phyloP scores from a whole-genome alignment of 2,797 vertebrate genomes.

The Mus minutoides region DNA sequence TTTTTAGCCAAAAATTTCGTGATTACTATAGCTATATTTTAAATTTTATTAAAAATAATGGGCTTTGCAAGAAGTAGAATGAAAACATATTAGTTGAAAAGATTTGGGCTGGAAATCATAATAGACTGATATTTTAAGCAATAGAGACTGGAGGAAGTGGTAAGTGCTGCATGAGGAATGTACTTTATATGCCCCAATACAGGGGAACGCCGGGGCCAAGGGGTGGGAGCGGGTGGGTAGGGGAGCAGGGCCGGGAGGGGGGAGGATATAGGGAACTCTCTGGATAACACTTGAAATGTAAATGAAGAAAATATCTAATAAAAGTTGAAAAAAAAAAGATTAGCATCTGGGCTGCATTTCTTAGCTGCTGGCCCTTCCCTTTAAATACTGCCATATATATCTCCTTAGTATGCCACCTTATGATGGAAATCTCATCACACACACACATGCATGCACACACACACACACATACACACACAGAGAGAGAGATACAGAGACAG shows the following conservation, averaged over 20 bases:
- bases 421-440: neutral
- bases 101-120: neutral
- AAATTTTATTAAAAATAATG: conserved; percentile 13
- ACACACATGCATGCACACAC: neutral
- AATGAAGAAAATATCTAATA: too few relatives aligned
- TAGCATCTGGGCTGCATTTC: neutral
- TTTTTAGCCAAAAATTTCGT: neutral
- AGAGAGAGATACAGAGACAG: too few relatives aligned
- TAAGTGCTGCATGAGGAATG: neutral
- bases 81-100: neutral
- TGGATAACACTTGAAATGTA: too few relatives aligned
- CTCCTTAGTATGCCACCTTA: neutral
- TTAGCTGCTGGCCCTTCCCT: neutral
- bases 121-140: neutral
- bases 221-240: too few relatives aligned
- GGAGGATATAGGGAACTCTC: too few relatives aligned
- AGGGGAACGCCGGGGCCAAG: too few relatives aligned
- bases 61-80: neutral
- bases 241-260: too few relatives aligned
- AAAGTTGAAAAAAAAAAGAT: too few relatives aligned
- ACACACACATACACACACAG: neutral
- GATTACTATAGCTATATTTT: neutral
- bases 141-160: neutral
- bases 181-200: too few relatives aligned
- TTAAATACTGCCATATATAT: neutral